Base-by-base conservation (phyloP, 2,797 vertebrate species). In the Gephyroberyx darwinii region DNA sequence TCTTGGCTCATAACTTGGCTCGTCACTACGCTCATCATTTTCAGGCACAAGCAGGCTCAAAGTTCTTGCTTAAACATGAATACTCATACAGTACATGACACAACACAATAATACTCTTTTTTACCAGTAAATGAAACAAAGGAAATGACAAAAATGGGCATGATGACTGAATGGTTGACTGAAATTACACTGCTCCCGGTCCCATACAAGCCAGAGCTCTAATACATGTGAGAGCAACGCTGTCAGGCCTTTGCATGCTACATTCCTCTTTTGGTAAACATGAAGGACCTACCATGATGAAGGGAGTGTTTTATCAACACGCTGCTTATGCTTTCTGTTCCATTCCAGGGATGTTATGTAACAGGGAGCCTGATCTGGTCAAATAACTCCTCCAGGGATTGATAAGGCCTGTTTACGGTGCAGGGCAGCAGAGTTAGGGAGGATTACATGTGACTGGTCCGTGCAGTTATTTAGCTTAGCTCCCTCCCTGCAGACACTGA, bases 361-460 rank as follows among this genome's bases (percentile, higher is more conserved):
- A 71, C 67, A 41, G 31, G 60, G 48, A 59, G 78, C 69, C 69
- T 55, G 54, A 65, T 83, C 52, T 77, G 31, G 82, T 76, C 71
- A 71, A 77, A 80, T 57, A 70, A 65, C 75, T 84, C 79, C 75
- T 78, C 62, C 65, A 8, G 57, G 59, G 53, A 58, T 35, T 68
- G 89, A 90, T 89, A 88, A 85, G 64, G 52, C 2, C 56, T 88
- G 84, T 86, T 89, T 89, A 86, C 74, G 75, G 60, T 71, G 12
- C 0, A 5, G 74, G 62, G 69, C 48, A 51, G 69, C 75, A 16
- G 78, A 75, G 68, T 67, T 60, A 62, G 41, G 80, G 71, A 73
- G 78, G 83, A 82, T 82, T 67, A 68, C 73, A 65, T 73, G 72
- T 76, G 78, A 78, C 84, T 75, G 71, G 37, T 48, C 12, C 71